Evolutionary conservation across 2,888 invertebrate species (phyloP), one percentile per base, ranked within the genome.

Genomic region (Luperina nickerlii): DNA sequence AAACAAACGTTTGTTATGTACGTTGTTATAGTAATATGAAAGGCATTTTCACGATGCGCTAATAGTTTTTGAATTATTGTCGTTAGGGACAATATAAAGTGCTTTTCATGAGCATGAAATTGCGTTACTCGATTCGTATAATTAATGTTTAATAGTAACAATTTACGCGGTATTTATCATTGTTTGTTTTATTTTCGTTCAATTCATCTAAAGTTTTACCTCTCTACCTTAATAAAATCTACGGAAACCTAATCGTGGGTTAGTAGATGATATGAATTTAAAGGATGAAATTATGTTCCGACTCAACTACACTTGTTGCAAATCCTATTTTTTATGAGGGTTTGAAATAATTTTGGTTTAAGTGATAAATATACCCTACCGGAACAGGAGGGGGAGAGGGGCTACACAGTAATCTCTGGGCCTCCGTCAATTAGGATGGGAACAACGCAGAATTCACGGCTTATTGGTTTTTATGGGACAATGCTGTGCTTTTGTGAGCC

Each of bases 401-500:
- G 63, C 32, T 77, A 81, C 79, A 76, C 74, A 81, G 90, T 86
- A 90, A 90, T 89, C 89, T 85, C 84, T 83, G 76, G 38, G 81
- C 81, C 89, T 84, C 71, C 88, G 87, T 89, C 89, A 89, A 89
- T 90, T 88, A 90, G 85, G 84, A 81, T 71, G 86, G 84, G 81
- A 75, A 86, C 77, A 82, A 84, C 86, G 82, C 87, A 84, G 79
- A 88, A 90, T 84, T 87, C 88, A 83, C 84, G 83, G 87, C 81
- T 87, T 90, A 91, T 91, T 91, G 90, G 88, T 86, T 89, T 88
- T 90, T 87, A 87, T 83, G 87, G 81, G 79, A 88, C 89, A 85
- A 86, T 82, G 80, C 85, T 80, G 74, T 82, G 83, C 84, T 83
- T 81, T 85, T 81, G 81, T 80, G 86, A 89, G 86, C 76, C 78